These are phyloP conservation scores for Protonemura montana DNA, from an alignment of 2,888 invertebrate species.

Conservation along the genomic window DNA sequence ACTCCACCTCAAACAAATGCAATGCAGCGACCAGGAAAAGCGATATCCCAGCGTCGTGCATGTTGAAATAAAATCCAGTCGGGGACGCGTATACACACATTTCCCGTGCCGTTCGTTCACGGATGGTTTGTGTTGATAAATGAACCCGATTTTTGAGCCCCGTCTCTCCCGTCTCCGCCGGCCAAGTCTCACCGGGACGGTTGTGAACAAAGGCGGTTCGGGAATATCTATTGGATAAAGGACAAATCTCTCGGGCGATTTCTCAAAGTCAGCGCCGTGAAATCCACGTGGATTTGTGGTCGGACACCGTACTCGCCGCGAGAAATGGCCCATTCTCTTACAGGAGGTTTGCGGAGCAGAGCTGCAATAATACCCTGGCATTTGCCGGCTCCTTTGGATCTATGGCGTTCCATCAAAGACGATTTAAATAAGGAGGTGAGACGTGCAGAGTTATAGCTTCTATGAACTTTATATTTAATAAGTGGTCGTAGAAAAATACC, in stretches of 20 bases:
- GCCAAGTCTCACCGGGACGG: constrained; percentile 21
- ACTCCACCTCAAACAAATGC: not conserved
- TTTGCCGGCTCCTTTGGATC: not conserved
- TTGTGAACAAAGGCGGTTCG: not conserved
- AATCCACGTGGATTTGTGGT: constrained; percentile 37
- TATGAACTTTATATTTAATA: too few relatives aligned
- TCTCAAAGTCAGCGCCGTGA: constrained; percentile 15
- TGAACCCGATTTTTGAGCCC: constrained; percentile 31
- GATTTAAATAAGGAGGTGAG: not conserved
- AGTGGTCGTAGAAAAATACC: too few relatives aligned
- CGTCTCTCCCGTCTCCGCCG: not conserved
- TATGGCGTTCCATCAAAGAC: not conserved
- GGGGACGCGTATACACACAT: not conserved
- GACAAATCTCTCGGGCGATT: constrained; percentile 39
- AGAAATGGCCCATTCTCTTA: constrained; percentile 23
- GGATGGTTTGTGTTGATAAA: constrained; percentile 14
- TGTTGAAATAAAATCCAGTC: not conserved
- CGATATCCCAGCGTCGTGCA: not conserved
- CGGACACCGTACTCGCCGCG: constrained; percentile 10
- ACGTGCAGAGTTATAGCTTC: not conserved
- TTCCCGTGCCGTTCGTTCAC: not conserved
- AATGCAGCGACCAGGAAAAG: not conserved
- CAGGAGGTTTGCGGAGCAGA: not conserved
- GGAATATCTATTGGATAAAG: constrained; percentile 39
- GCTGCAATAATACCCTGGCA: not conserved